These are phyloP conservation scores for Cosmia trapezina DNA, from an alignment of 2,888 invertebrate genomes.

Conservation along the genomic window DNA sequence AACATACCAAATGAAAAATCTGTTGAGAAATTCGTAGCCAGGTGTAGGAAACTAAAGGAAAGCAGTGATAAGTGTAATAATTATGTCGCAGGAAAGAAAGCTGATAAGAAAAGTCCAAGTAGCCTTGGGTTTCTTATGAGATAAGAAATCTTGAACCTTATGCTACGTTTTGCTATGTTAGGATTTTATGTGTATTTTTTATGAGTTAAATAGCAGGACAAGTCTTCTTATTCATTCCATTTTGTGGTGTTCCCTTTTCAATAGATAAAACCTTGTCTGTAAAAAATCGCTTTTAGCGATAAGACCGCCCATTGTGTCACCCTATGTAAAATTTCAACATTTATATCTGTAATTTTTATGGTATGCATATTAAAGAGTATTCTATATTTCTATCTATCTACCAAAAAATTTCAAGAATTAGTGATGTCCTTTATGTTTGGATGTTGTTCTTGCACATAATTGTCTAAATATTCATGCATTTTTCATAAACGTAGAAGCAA, in stretches of 20 bases:
- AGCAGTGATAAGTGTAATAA: conserved; percentile 17
- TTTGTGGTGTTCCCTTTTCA: background rate
- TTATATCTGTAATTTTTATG: no score
- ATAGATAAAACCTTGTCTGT: no score
- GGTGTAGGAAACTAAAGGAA: conserved; percentile 21
- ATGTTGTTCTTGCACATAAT: background rate
- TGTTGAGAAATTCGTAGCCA: background rate
- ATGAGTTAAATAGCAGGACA: background rate
- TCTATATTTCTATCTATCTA: no score
- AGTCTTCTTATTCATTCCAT: background rate
- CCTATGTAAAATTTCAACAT: no score
- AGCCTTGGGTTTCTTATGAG: background rate
- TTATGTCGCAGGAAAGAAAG: conserved; percentile 39
- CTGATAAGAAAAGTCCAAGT: conserved; percentile 27
- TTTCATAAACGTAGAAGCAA: background rate
- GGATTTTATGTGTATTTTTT: background rate
- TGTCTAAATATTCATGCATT: background rate
- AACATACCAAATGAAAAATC: background rate
- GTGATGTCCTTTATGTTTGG: no score
- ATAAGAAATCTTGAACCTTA: background rate
- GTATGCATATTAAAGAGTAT: no score
- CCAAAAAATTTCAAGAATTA: background rate
- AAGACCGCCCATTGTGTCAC: no score
- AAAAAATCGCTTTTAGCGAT: no score
- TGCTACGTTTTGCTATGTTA: background rate